phyloP scores from a whole-genome alignment of 2,797 vertebrate species.

The Hipposideros larvatus region DNA sequence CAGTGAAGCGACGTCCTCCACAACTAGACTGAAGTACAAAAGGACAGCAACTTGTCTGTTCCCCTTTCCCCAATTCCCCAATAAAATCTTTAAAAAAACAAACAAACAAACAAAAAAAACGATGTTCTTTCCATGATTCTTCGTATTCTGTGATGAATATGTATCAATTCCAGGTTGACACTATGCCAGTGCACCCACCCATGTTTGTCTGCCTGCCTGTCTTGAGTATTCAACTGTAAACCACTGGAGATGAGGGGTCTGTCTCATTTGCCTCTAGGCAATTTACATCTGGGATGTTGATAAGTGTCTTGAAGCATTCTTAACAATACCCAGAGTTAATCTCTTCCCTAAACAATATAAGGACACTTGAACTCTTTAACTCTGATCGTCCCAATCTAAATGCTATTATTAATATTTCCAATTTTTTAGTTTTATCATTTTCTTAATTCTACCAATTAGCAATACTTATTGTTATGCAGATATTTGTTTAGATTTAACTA shows the following conservation, averaged over 20 bases:
- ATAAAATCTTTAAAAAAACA: too few relatives aligned
- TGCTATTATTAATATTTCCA: background rate
- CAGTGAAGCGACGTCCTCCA: too few relatives aligned
- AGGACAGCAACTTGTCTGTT: too few relatives aligned
- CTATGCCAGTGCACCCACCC: background rate
- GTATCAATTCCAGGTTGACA: background rate
- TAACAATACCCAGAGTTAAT: background rate
- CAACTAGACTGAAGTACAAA: too few relatives aligned
- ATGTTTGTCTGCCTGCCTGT: background rate
- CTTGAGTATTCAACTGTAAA: background rate
- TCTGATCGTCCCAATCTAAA: background rate
- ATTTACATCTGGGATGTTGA: background rate
- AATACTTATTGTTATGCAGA: background rate
- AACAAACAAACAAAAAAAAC: too few relatives aligned
- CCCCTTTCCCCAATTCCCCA: too few relatives aligned
- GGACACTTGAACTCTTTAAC: background rate
- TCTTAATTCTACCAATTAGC: background rate
- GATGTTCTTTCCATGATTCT: background rate
- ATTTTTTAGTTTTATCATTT: background rate
- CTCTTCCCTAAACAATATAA: background rate
- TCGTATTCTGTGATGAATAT: background rate
- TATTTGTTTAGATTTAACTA: conserved; percentile 7
- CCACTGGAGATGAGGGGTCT: background rate
- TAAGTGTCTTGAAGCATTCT: background rate
- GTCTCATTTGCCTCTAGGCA: background rate